Conservation (phyloP, 30 jellyfish, hydroid and myxozoan species). For the Mastigias papua region DNA sequence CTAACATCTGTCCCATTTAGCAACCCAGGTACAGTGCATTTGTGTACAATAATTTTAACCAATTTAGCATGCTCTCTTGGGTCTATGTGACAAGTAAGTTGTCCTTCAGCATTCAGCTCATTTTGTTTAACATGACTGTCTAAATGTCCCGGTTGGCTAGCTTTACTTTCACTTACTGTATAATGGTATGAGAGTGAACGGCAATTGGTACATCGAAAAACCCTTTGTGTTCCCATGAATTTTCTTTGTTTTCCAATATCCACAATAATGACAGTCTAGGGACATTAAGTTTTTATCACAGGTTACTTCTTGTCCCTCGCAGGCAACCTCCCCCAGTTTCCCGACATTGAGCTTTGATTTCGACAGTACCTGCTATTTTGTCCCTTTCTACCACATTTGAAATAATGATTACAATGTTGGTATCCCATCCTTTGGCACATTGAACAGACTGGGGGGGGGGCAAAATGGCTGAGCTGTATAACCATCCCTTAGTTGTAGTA, state of each 20-base stretch:
- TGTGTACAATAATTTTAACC: conserved; percentile 19
- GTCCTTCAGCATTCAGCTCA: not conserved
- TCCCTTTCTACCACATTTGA: conserved; percentile 21
- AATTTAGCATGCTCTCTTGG: conserved; percentile 19
- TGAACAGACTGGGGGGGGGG: not conserved
- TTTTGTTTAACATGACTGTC: not conserved
- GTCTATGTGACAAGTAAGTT: not conserved
- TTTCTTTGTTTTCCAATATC: not conserved
- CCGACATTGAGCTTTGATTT: not conserved
- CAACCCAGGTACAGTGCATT: conserved; percentile 28
- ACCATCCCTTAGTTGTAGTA: not conserved
- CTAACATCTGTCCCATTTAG: not conserved
- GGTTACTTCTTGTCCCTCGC: conserved; percentile 21
- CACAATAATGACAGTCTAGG: conserved; percentile 26
- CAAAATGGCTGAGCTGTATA: not conserved
- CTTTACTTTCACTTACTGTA: too few species aligned
- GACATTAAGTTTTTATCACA: not conserved
- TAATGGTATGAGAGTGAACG: not conserved
- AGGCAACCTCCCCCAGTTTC: conserved; percentile 17
- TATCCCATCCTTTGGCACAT: conserved; percentile 1
- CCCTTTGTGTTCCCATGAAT: not conserved
- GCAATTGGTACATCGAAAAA: conserved; percentile 1
- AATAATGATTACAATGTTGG: conserved; percentile 7
- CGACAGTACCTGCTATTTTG: conserved; percentile 17
- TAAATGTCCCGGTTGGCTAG: too few species aligned